phyloP scores from a whole-genome alignment of 2,888 invertebrate genomes.

The Ophion ellenae region DNA sequence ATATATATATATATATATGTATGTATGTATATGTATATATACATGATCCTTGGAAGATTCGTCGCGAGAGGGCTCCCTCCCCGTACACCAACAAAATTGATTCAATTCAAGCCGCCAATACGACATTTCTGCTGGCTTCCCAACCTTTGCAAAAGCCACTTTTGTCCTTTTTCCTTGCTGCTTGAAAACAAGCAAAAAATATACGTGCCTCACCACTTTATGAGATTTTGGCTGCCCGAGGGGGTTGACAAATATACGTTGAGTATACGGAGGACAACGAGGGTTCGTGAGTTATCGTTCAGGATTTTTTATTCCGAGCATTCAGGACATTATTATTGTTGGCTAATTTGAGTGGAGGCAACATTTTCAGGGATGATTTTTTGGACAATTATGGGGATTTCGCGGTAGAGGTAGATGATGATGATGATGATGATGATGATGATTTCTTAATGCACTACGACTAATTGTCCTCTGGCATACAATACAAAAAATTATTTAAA shows the following conservation, averaged over 20 bases:
- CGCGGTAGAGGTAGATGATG: no score
- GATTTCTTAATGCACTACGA: no score
- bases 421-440: no score
- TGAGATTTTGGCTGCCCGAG: background rate
- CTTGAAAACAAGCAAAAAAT: constrained; percentile 1
- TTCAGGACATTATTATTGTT: background rate
- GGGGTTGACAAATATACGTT: background rate
- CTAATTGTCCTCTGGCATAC: no score
- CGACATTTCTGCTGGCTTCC: constrained; percentile 55
- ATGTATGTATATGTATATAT: no score
- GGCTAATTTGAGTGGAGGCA: background rate
- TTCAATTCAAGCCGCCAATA: constrained; percentile 64
- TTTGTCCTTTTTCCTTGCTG: constrained; percentile 29
- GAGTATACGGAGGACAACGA: background rate
- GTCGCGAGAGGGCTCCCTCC: constrained; percentile 10
- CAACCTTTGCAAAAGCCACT: constrained; percentile 58
- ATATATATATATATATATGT: no score
- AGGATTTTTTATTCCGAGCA: no score
- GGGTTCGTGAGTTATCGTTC: background rate
- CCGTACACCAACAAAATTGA: constrained; percentile 68
- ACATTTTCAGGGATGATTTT: background rate
- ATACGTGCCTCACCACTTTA: background rate
- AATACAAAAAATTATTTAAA: no score
- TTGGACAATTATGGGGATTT: no score
- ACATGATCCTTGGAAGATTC: constrained; percentile 5